Evolutionary conservation across 2,113 vertebrate genomes (phyloP).

Genomic region (Oncorhynchus nerka): DNA sequence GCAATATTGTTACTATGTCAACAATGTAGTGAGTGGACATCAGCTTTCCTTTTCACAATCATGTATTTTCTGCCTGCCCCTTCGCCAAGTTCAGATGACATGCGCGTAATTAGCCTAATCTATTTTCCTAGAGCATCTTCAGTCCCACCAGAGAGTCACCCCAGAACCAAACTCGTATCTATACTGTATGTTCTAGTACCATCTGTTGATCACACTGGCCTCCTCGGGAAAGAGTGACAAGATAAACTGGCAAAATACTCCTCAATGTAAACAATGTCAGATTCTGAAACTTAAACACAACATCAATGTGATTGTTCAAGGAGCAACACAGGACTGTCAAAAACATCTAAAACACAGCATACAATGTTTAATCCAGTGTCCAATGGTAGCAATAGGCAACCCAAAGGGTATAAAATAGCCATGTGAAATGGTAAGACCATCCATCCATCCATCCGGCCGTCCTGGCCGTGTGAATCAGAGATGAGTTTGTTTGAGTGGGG

Average conservation of each 20-base stretch:
- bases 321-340: not conserved
- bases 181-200: too few species aligned
- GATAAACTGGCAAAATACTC: not conserved
- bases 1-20: not conserved
- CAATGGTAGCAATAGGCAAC: not conserved
- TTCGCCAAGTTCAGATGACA: too few species aligned
- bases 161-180: too few species aligned
- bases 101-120: too few species aligned
- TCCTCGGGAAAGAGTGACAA: too few species aligned
- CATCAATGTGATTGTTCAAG: not conserved
- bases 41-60: too few species aligned
- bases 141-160: too few species aligned
- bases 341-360: not conserved
- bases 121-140: too few species aligned
- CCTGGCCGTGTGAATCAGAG: not conserved
- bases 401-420: not conserved
- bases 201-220: not conserved
- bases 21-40: too few species aligned
- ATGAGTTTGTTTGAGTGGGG: not conserved
- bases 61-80: too few species aligned
- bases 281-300: not conserved
- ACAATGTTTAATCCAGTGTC: not conserved
- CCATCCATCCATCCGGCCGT: not conserved
- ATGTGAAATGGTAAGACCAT: not conserved
- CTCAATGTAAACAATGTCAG: slow-evolving; percentile 8